Base-by-base conservation (phyloP, 2,888 invertebrate genomes). In the Pegoplata infirma region DNA sequence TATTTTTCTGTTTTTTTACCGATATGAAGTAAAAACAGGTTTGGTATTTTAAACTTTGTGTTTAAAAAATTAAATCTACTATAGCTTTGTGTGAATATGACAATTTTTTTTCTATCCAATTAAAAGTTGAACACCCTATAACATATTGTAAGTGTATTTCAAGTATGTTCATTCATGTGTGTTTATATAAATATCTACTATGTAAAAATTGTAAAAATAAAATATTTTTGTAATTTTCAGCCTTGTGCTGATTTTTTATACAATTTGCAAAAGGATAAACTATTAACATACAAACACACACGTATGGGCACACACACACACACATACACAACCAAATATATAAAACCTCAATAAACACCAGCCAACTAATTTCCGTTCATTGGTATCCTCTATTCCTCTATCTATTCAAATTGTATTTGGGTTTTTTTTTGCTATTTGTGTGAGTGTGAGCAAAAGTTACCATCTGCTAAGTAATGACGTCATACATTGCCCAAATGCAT, bases 401-500 rank as follows among this genome's bases (percentile, higher is more conserved):
- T 8, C 36, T 40, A n/a, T 40, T 5, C 36, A 12, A n/a, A 40
- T 40, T n/a, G 32, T 40, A 40, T 63, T 44, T 3, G 23, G 23
- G 8, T 53, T 1, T 51, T 5, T 10, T 47, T 47, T 23, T 32
- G 12, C n/a, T n/a, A n/a, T 58, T 16, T 36, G 21, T 53, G 6
- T 14, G 17, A 46, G 17, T 5, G 16, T 49, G 10, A 4, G 12
- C 1, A n/a, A 21, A 25, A 5, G 40, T 44, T 17, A 1, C 1
- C 5, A 5, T 44, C 44, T 44, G 36, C n/a, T 36, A 68, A 46
- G 28, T 53, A 25, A 68, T 77, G 77, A 77, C 77, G 77, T 77
- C 77, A 68, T 46, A 73, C 8, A 47, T 53, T 58, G 73, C 68
- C 68, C 64, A 64, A 73, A 68, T 68, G 77, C 77, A 77, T 36